Evolutionary conservation across 2,113 vertebrate species (phyloP), one percentile per base, ranked within the genome.

Genomic region (Cochlearius cochlearius): DNA sequence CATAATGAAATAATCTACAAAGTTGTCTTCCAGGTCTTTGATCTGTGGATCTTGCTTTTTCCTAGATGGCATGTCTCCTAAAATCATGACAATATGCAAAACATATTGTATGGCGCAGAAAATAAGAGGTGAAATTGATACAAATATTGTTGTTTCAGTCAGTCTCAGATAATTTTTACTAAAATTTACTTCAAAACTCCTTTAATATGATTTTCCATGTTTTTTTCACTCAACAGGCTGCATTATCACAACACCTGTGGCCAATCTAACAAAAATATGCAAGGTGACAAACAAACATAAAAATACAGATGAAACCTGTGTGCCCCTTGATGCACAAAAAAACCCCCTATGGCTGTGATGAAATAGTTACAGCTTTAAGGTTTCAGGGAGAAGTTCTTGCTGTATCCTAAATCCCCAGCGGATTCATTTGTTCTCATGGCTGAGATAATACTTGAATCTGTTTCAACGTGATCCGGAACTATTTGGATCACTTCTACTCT

Each of bases 1-100:
- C 52, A 39, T 89, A 86, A 78, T 62, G 77, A 93, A 91, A 76
- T 91, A 76, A 85, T 83, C 62, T 72, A 29, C n/a, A 55, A 32
- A 94, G 38, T 86, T 91, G 36, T 60, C 56, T 90, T 53, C 87
- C 69, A 95, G 53, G 36, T 66, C 69, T 95, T 96, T 95, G 80
- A 96, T 95, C 69, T 84, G 27, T 83, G 26, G n/a, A 77, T 92
- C 27, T 93, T 92, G 45, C 50, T 59, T 90, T 85, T 75, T 90
- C 20, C 25, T 90, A 49, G 63, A 64, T 88, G 67, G 4, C 50
- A 30, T 58, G 53, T 69, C 45, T 90, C 63, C 78, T 88, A 69
- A 88, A 84, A 81, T 91, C 45, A 50, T 66, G 53, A 58, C 39
- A 79, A 41, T 76, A 67, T 49, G 62, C 60, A 95, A 85, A 93